Evolutionary conservation across 2,888 invertebrate genomes (phyloP), one percentile per base, ranked within the genome.

Genomic region (Drosophila heteroneura): DNA sequence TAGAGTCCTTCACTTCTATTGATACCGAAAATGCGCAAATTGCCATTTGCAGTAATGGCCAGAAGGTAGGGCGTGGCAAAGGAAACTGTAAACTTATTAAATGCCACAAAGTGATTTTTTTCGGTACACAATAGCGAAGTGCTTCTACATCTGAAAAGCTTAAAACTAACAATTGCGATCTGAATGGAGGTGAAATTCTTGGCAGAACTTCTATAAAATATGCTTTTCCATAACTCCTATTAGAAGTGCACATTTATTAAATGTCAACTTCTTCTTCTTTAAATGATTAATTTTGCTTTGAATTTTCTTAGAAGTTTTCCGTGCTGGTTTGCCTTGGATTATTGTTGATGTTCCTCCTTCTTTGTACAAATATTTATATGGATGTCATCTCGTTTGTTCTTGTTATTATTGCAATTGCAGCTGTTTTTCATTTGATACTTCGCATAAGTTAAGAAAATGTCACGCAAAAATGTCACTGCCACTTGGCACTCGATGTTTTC

Each of bases 1-100:
- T 33, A 35, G 74, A 73, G 74, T 82, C 59, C 73, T 77, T 69
- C 52, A 37, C 30, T 76, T 53, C 66, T 51, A 76, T 87, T 87
- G 90, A 83, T 82, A 76, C 64, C 51, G 39, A 47, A 81, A 63
- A 44, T 39, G 54, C 57, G 35, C 56, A 60, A 26, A 47, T 32
- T 47, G 44, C 57, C 14, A 66, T 73, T 66, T 70, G 53, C 35
- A 57, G 28, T 44, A 30, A 60, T 53, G 10, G 35, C 28, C 44
- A 60, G 35, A 12, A 39, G n/a, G 14, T 14, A n/a, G 5, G 39
- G 9, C 28, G n/a, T 19, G 26, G 2, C 35, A 44, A 41, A 7
- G 37, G 39, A 19, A 39, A 33, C 35, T 26, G 37, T 57, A 53
- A 58, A 58, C 76, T 75, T 60, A 57, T 61, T 75, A 63, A 41